phyloP scores from a whole-genome alignment of 2,797 vertebrate species.

The Etheostoma perlongum region DNA sequence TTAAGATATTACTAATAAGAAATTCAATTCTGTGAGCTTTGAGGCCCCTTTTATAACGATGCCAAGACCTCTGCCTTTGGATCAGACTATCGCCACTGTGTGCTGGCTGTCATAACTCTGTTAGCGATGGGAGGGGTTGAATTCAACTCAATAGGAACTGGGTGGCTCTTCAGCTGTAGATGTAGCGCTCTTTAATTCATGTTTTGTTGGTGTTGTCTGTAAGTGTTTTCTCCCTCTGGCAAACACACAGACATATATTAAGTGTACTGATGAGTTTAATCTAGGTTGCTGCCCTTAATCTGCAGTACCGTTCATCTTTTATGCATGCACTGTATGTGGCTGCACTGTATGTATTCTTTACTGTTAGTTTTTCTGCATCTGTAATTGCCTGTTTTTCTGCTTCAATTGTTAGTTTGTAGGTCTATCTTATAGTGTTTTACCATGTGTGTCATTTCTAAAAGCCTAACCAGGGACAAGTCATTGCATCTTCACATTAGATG shows the following conservation, averaged over 20 bases:
- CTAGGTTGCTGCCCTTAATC: too few relatives aligned
- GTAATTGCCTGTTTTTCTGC: too few relatives aligned
- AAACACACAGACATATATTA: constrained; percentile 44
- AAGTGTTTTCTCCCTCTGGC: constrained; percentile 47
- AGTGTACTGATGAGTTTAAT: constrained; percentile 43
- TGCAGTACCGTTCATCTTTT: too few relatives aligned
- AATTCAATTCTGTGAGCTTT: constrained; percentile 48
- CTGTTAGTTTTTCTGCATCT: too few relatives aligned
- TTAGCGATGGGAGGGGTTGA: constrained; percentile 45
- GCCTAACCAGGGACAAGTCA: too few relatives aligned
- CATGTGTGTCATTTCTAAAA: too few relatives aligned
- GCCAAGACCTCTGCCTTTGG: constrained; percentile 47
- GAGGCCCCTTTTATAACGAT: constrained; percentile 45
- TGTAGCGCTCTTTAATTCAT: constrained; percentile 30
- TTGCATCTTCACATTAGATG: too few relatives aligned
- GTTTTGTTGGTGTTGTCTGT: constrained; percentile 19
- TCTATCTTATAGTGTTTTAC: too few relatives aligned
- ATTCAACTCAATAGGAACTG: constrained; percentile 53
- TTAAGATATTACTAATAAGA: constrained; percentile 56
- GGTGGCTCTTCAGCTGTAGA: constrained; percentile 9
- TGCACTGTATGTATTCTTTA: too few relatives aligned
- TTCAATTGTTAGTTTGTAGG: too few relatives aligned
- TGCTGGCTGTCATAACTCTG: constrained; percentile 50
- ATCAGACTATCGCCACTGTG: constrained; percentile 56
- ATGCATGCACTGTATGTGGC: too few relatives aligned